Evolutionary conservation across 2,888 invertebrate species (phyloP), one percentile per base, ranked within the genome.

Genomic region (Zygothrica quintamaculata): DNA sequence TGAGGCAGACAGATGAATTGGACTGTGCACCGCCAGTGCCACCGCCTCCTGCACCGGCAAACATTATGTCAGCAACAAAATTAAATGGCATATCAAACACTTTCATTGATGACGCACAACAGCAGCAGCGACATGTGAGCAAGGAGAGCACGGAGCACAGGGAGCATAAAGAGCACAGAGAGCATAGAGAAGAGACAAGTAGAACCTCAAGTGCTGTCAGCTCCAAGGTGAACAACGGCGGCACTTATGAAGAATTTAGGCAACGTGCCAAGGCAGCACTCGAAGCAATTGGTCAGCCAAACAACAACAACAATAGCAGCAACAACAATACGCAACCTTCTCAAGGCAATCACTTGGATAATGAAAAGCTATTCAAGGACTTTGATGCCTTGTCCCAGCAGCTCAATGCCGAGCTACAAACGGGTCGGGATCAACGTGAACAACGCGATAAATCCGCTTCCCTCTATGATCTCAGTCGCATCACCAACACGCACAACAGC

Each of bases 301-400:
- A 42, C 64, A 40, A 13, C 42, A 40, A 31, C 47, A 39, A 3
- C 44, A 47, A 39, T 39, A 34, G 29, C 61, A 29, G 15, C 75
- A 78, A 18, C 44, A 58, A 11, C 43, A 39, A 77, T 43, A 51
- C 18, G 25, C 65, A 69, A 48, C 29, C 46, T 55, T 42, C 44
- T 47, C 46, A 64, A 59, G 67, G 65, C 57, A 57, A 78, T 62
- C 74, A 74, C 51, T 87, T 88, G 74, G 89, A 90, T 66, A 87
- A 85, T 71, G 90, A 91, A 65, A 88, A 85, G 70, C 80, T 91
- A 29, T 90, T 91, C 88, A 91, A 91, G 85, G 91, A 91, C 77
- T 91, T 91, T 62, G 90, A 91, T 55, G 87, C 89, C 29, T 77
- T 90, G n/a, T 90, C 91, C 1, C 89, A 89, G 60, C 86, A 90